Percentiles rank a stretch among this genome's conserved stretches.
Conservation (phyloP, 1,140 invertebrate species). For the Lepidostoma basale region DNA sequence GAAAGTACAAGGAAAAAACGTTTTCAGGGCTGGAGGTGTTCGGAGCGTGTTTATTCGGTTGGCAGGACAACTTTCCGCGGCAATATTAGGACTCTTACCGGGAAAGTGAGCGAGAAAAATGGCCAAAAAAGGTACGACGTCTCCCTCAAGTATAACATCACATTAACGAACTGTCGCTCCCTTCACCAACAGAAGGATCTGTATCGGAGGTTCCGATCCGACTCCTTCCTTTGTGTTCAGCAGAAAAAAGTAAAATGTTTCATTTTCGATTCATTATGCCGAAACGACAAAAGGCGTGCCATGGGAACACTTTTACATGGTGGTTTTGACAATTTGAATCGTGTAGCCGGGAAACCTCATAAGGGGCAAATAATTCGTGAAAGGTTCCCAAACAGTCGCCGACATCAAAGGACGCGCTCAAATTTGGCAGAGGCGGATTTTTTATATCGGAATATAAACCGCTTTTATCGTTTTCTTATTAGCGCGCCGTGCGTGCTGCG, state of each 20-base stretch:
- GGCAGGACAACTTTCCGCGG: too few relatives aligned
- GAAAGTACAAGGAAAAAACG: too few relatives aligned
- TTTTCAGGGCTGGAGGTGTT: too few relatives aligned
- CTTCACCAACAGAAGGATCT: slow-evolving; percentile 9
- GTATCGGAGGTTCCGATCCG: neutral
- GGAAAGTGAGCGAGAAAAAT: neutral
- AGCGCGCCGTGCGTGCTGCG: too few relatives aligned
- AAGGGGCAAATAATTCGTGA: neutral
- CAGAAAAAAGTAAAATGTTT: slow-evolving; percentile 3
- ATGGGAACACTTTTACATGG: neutral
- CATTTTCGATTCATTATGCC: slow-evolving; percentile 12
- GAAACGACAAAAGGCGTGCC: neutral
- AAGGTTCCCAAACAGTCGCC: neutral
- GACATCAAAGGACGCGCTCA: neutral
- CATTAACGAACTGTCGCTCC: slow-evolving; percentile 17
- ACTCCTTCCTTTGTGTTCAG: neutral
- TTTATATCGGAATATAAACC: neutral
- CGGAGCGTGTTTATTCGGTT: too few relatives aligned
- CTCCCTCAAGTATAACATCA: neutral
- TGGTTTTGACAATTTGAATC: slow-evolving; percentile 2
- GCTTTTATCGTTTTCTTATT: neutral
- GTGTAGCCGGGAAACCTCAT: neutral
- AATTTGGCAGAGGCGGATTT: neutral
- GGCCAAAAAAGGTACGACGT: neutral
- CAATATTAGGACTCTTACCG: neutral